A percentile compares a stretch with the other conserved stretches of the same genome.
phyloP scores from a whole-genome alignment of 2,797 vertebrate species.

The Myotis myotis region DNA sequence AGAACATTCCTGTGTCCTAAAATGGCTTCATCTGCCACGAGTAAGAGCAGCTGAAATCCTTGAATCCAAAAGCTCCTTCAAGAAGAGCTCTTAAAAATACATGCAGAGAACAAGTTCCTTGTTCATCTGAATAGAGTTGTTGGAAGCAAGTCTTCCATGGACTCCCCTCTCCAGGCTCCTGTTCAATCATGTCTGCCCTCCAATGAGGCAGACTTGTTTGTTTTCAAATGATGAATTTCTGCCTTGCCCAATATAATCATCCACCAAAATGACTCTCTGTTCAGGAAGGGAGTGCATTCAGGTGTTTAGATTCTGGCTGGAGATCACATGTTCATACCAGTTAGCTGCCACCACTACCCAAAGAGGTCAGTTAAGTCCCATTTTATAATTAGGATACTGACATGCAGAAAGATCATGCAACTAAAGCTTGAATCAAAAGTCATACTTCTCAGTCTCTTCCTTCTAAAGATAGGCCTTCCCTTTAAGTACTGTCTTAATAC shows the following conservation, averaged over 20 bases:
- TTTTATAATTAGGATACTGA: not conserved
- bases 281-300: too few species aligned
- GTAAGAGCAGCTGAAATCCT: not conserved
- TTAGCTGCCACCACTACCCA: not conserved
- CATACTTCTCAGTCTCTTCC: not conserved
- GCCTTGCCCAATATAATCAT: not conserved
- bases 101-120: not conserved
- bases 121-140: not conserved
- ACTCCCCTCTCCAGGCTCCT: not conserved
- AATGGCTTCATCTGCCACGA: not conserved
- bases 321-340: too few species aligned
- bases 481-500: not conserved
- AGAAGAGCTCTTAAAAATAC: not conserved
- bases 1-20: not conserved
- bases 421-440: not conserved
- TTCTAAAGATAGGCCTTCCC: not conserved
- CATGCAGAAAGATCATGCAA: not conserved
- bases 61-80: not conserved
- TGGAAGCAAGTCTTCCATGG: not conserved
- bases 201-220: not conserved
- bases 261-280: not conserved
- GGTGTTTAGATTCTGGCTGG: not conserved
- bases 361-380: not conserved
- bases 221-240: not conserved
- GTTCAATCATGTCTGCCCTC: not conserved